Evolutionary conservation across 2,113 vertebrate genomes (phyloP), one percentile per base, ranked within the genome.

Genomic region (Cheirogaleus medius): DNA sequence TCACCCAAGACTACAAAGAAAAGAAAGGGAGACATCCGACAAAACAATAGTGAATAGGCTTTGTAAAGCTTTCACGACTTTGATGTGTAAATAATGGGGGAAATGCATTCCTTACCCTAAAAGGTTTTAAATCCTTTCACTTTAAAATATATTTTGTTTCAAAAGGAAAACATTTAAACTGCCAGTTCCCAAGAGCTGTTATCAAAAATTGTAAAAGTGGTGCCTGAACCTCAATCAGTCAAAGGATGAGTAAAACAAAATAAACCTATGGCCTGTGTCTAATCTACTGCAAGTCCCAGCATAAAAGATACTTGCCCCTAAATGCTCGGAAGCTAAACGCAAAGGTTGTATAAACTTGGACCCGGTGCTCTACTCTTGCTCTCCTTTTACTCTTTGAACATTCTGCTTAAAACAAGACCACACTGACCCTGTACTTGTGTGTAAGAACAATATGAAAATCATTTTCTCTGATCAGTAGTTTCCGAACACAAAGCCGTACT

Each of bases 21-120:
- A 96, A 90, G 73, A 98, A 96, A 98, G 96, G 97, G 94, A 63
- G 98, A 97, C 98, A 97, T 97, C 98, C 94, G 97, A 92, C 90
- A 87, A 93, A 98, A 99, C 98, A 99, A 98, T 98, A 98, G 96
- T 98, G 97, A 99, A 98, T 97, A 97, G 97, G 97, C 94, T 98
- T 96, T 97, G 96, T 73, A 95, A 94, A 94, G 98, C 97, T 94
- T 97, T 97, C 98, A 84, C 94, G 96, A 93, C 95, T 96, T 89
- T 98, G 97, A 98, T 93, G 93, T 91, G 94, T 95, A 96, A 97
- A 98, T 96, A 98, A 98, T 42, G 42, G 54, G 63, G 77, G 69
- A 56, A 97, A 83, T 20, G 17, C 68, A 89, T 73, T 92, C 78
- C 69, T 93, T 44, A 64, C 58, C 39, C 60, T 92, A 90, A 96